These are phyloP conservation scores for Sylvia atricapilla DNA, from an alignment of 2,113 vertebrate genomes.

Conservation along the genomic window DNA sequence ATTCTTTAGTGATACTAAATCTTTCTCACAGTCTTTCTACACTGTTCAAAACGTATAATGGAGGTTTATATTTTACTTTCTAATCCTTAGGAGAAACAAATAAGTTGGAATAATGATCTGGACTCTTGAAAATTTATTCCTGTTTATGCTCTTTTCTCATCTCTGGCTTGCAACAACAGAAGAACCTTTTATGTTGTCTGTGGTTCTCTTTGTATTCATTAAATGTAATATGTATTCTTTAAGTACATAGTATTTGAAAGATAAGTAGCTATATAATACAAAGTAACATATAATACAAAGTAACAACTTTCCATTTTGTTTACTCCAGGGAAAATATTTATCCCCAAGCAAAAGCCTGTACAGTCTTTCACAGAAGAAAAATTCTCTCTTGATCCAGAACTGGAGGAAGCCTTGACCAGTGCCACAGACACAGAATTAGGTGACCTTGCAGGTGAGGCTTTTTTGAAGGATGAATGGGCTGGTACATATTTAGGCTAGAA, in stretches of 20 bases:
- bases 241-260: background rate
- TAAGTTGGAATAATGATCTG: background rate
- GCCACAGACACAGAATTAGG: constrained; percentile 94
- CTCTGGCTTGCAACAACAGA: background rate
- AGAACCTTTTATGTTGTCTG: background rate
- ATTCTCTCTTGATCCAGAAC: constrained; percentile 90
- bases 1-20: background rate
- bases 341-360: constrained; percentile 89
- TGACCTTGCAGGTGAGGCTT: constrained; percentile 89
- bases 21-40: background rate
- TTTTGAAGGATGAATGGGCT: background rate
- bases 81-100: background rate
- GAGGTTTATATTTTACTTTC: background rate
- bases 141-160: background rate
- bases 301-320: background rate
- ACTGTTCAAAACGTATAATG: background rate
- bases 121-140: background rate
- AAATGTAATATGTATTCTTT: background rate
- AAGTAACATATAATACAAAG: background rate
- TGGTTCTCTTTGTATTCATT: background rate
- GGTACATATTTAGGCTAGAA: background rate
- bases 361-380: constrained; percentile 83
- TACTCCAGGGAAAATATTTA: constrained; percentile 86
- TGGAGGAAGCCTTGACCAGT: constrained; percentile 95
- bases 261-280: background rate